Conservation (phyloP, 2,113 vertebrate genomes). For the Ginglymostoma cirratum region DNA sequence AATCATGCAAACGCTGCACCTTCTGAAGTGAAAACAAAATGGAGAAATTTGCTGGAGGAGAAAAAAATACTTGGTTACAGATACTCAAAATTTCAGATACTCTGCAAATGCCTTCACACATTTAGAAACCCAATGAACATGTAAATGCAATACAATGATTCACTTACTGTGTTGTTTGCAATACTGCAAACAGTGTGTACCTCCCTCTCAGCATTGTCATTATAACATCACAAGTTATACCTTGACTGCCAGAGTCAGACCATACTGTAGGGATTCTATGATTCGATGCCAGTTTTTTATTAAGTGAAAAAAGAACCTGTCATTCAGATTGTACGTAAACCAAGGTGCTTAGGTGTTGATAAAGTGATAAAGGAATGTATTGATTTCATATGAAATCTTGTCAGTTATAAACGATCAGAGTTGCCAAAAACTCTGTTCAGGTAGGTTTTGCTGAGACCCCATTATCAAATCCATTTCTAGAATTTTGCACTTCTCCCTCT, state of each 20-base stretch:
- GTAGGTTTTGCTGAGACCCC: neutral
- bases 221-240: neutral
- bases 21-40: neutral
- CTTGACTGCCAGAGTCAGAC: neutral
- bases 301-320: neutral
- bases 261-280: neutral
- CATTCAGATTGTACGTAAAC: neutral
- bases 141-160: neutral
- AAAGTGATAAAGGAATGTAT: neutral
- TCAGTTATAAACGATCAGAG: neutral
- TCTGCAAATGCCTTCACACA: neutral
- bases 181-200: neutral
- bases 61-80: neutral
- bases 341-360: neutral
- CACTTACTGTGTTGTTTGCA: neutral
- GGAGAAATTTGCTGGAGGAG: neutral
- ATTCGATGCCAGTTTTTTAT: neutral
- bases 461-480: neutral
- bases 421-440: neutral
- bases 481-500: neutral
- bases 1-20: neutral
- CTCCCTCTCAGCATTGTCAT: neutral
- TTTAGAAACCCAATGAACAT: neutral
- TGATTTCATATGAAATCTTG: neutral
- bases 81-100: neutral